Conservation (phyloP, 2,797 vertebrate genomes). For the Mormyrus hasselquistii region DNA sequence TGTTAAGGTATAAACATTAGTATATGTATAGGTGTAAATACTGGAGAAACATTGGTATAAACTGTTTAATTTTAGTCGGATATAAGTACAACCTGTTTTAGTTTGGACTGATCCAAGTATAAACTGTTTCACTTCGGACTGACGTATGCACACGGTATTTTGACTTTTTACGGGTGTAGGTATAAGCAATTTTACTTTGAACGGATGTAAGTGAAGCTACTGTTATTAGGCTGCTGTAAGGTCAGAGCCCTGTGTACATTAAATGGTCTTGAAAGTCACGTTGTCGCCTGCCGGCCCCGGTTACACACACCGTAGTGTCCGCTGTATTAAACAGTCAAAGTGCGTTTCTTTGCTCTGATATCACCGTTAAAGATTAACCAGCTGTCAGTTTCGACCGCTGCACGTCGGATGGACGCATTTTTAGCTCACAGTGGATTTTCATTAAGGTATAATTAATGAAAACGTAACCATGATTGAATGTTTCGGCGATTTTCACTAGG, state of each 20-base stretch:
- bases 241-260: background rate
- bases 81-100: background rate
- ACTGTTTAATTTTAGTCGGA: background rate
- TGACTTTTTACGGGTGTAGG: background rate
- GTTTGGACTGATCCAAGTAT: background rate
- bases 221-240: background rate
- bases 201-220: background rate
- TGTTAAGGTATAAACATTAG: background rate
- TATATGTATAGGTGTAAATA: background rate
- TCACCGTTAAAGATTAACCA: background rate
- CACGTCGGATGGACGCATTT: background rate
- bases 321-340: background rate
- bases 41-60: background rate
- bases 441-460: background rate
- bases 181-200: background rate
- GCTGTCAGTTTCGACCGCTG: background rate
- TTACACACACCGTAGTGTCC: background rate
- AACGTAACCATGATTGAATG: background rate
- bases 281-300: background rate
- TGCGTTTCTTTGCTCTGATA: background rate
- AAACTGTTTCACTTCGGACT: background rate
- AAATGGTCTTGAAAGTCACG: background rate
- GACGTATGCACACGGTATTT: background rate
- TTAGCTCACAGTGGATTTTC: background rate
- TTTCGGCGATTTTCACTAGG: background rate